phyloP scores from a whole-genome alignment of 2,797 vertebrate species.

The Darevskia nairensis region DNA sequence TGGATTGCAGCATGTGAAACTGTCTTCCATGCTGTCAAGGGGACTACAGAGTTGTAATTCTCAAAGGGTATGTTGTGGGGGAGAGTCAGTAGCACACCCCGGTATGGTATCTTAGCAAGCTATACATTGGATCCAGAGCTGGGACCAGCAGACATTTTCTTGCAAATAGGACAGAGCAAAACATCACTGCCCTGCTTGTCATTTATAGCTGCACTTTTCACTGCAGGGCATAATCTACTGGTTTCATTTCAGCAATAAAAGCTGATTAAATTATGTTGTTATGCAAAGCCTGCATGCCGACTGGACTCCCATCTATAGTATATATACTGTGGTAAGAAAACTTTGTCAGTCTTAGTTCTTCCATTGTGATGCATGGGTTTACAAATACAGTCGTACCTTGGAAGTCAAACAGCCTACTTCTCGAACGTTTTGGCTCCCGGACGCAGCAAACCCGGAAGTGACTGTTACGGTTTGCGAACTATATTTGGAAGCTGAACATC shows the following conservation, averaged over 20 bases:
- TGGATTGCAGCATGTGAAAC: not conserved
- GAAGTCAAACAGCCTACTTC: no score
- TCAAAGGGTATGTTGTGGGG: not conserved
- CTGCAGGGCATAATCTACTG: not conserved
- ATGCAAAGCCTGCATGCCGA: not conserved
- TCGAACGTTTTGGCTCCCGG: no score
- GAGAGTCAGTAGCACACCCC: not conserved
- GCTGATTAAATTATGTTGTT: not conserved
- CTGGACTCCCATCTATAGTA: not conserved
- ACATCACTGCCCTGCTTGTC: not conserved
- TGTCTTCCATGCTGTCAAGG: not conserved
- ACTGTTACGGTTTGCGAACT: no score
- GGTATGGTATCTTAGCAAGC: not conserved
- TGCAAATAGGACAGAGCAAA: not conserved
- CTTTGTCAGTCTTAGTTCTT: not conserved
- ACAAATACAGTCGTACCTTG: no score
- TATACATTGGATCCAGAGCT: not conserved
- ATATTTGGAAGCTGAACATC: no score
- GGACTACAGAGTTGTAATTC: not conserved
- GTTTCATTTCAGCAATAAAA: not conserved
- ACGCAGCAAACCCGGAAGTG: no score
- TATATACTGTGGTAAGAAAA: not conserved
- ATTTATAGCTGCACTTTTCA: not conserved
- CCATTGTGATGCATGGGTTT: not conserved
- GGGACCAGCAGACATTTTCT: no score